Conservation (phyloP, 2,797 vertebrate species). For the Oreortyx pictus region DNA sequence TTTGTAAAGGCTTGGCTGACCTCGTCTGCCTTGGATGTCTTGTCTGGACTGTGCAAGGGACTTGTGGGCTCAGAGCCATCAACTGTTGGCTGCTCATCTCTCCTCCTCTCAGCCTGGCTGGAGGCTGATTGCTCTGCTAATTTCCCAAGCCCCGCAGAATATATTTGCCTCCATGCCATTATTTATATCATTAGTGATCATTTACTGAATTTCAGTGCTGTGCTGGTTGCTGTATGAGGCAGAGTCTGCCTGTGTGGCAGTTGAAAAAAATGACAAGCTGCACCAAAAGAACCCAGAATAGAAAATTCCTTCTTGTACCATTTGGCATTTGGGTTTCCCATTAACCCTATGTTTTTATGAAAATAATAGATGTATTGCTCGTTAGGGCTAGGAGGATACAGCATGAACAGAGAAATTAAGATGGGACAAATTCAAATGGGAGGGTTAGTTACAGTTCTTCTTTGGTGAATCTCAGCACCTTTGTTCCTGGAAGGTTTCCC, state of each 20-base stretch:
- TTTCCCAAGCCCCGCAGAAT: slow-evolving; percentile 32
- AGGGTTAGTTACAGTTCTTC: background rate
- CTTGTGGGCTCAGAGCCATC: background rate
- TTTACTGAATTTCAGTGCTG: slow-evolving; percentile 30
- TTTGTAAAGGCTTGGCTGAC: background rate
- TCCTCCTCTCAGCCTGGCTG: background rate
- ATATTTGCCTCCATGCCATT: background rate
- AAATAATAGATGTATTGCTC: accelerated
- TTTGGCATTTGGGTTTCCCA: background rate
- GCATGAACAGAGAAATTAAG: background rate
- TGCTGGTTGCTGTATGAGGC: background rate
- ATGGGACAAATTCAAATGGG: background rate
- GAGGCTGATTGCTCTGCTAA: slow-evolving; percentile 34
- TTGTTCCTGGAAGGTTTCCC: background rate
- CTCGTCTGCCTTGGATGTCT: background rate
- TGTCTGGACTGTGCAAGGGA: background rate
- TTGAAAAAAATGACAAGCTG: background rate
- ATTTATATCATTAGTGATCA: slow-evolving; percentile 19
- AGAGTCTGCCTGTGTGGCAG: background rate
- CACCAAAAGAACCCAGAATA: background rate
- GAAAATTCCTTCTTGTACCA: background rate
- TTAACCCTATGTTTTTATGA: background rate
- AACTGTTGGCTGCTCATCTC: slow-evolving; percentile 27
- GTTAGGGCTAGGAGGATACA: background rate
- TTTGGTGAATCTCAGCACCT: background rate